Conservation (phyloP, 2,888 invertebrate species). For the Oscheius myriophilus region DNA sequence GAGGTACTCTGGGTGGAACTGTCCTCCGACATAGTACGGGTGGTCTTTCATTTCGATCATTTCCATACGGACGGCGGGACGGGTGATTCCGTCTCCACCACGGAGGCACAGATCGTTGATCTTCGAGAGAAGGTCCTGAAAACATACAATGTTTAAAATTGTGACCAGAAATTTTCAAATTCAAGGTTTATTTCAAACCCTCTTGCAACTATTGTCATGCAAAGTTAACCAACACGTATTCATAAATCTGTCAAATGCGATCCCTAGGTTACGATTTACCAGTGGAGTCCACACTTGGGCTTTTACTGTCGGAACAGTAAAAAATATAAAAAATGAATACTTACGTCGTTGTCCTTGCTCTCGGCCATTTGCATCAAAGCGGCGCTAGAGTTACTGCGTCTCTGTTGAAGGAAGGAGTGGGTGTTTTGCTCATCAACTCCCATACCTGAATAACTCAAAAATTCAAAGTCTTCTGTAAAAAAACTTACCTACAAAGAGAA, state of each 20-base stretch:
- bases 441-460: conserved; percentile 66
- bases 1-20: conserved; percentile 94
- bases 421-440: conserved; percentile 76
- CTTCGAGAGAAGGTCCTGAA: conserved; percentile 48
- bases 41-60: conserved; percentile 87
- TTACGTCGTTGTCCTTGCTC: conserved; percentile 21
- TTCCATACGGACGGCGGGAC: conserved; percentile 84
- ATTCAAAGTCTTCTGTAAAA: too few species aligned
- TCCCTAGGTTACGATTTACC: too few species aligned
- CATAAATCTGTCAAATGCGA: too few species aligned
- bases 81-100: conserved; percentile 60
- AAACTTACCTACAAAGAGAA: conserved; percentile 80
- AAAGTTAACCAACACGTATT: conserved; percentile 76
- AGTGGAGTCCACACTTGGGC: too few species aligned
- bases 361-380: conserved; percentile 57
- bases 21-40: conserved; percentile 92
- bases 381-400: conserved; percentile 56
- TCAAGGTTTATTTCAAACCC: too few species aligned
- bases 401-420: conserved; percentile 37
- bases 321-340: background rate
- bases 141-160: background rate
- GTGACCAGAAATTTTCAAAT: too few species aligned
- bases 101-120: conserved; percentile 62
- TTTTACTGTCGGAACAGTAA: too few species aligned
- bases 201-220: too few species aligned